A percentile compares a stretch with the other conserved stretches of the same genome.
Evolutionary conservation across 2,797 vertebrate species (phyloP).

Genomic region (Buceros bicornis): DNA sequence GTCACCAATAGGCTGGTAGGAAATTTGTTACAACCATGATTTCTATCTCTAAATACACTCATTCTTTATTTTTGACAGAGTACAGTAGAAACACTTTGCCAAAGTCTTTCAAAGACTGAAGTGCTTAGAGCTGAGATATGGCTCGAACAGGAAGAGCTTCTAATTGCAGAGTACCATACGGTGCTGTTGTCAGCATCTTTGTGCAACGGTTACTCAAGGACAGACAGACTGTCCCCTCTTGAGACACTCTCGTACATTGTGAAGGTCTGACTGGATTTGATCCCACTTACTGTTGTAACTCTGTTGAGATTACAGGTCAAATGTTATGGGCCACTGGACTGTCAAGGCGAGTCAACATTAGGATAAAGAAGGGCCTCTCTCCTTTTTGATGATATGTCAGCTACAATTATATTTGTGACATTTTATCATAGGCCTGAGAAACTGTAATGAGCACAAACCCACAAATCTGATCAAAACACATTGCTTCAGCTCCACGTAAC

Average conservation of each 20-base stretch:
- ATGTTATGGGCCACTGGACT: constrained; percentile 35
- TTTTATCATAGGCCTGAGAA: neutral
- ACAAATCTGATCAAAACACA: neutral
- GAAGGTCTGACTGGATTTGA: constrained; percentile 13
- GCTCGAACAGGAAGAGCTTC: neutral
- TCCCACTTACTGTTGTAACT: neutral
- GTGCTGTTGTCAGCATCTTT: neutral
- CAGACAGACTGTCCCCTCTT: neutral
- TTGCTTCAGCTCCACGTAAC: neutral
- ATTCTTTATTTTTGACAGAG: neutral
- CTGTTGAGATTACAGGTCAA: constrained; percentile 6
- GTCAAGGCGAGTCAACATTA: constrained; percentile 37
- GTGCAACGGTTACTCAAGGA: neutral
- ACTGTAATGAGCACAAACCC: neutral
- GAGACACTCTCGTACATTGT: neutral
- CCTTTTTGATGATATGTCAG: constrained; percentile 13
- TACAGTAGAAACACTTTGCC: neutral
- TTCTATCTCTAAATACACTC: neutral
- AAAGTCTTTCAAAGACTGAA: neutral
- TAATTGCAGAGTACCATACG: neutral
- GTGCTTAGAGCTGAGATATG: neutral
- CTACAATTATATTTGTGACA: constrained; percentile 33
- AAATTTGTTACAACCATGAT: neutral
- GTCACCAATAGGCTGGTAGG: neutral
- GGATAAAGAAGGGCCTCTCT: neutral